Percentiles rank a stretch among this genome's conserved stretches.
Evolutionary conservation across 2,888 invertebrate species (phyloP).

Genomic region (Acleris holmiana): DNA sequence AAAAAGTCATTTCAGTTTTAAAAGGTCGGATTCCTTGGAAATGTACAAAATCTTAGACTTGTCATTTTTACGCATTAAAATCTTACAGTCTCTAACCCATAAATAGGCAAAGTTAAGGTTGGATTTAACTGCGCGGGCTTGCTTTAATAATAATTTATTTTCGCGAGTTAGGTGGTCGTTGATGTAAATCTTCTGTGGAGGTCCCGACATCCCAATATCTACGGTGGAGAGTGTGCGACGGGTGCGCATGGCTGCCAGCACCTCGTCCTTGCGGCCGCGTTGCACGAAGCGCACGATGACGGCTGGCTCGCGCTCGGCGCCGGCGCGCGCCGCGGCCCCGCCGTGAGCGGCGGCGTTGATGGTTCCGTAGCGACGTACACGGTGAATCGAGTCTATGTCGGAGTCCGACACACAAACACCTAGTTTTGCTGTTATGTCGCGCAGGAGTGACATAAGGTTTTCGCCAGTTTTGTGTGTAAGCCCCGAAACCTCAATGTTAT

Average conservation of each 20-base stretch:
- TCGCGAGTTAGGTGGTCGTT: background rate
- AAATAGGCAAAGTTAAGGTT: background rate
- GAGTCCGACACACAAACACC: too few relatives aligned
- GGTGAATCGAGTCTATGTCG: background rate
- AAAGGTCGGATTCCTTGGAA: background rate
- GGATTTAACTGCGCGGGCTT: background rate
- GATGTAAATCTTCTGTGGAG: background rate
- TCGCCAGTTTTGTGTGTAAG: too few relatives aligned
- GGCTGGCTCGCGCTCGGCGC: too few relatives aligned
- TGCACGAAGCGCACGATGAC: too few relatives aligned
- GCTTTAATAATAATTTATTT: background rate
- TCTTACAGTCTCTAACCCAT: constrained; percentile 1
- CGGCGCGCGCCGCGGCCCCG: constrained; percentile 72
- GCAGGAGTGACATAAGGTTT: too few relatives aligned
- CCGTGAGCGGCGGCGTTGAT: constrained; percentile 65
- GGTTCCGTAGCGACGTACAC: constrained; percentile 83
- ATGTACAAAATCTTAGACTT: background rate
- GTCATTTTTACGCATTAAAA: constrained; percentile 1
- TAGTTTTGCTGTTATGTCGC: too few relatives aligned
- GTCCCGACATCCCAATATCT: background rate
- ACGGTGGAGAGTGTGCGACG: background rate
- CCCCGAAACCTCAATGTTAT: too few relatives aligned
- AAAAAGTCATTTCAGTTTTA: background rate
- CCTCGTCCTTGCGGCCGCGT: too few relatives aligned
- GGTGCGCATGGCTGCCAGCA: too few relatives aligned